Conservation (phyloP, 2,113 vertebrate species). For the Ophthalmotilapia sp. region DNA sequence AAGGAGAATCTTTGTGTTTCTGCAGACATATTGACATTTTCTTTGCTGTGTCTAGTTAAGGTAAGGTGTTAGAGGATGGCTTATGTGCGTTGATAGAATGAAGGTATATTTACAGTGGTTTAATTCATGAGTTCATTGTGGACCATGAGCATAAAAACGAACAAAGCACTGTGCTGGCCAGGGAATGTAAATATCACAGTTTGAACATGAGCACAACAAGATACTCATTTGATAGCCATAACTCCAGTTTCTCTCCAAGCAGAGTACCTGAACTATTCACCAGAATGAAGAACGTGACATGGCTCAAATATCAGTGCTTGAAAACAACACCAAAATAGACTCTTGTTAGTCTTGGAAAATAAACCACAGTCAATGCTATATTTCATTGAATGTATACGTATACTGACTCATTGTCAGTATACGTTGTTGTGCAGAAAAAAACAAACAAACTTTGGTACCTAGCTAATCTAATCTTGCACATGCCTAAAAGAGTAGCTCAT, state of each 20-base stretch:
- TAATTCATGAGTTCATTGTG: neutral
- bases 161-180: neutral
- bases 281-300: neutral
- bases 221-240: neutral
- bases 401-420: neutral
- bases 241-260: neutral
- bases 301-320: neutral
- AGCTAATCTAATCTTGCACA: neutral
- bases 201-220: neutral
- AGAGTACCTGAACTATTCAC: neutral
- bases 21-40: neutral
- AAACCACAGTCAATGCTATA: accelerated
- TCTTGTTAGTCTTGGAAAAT: neutral
- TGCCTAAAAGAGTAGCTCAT: neutral
- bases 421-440: neutral
- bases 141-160: neutral
- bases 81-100: neutral
- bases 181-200: neutral
- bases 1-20: neutral
- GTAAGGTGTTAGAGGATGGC: neutral
- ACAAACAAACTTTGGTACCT: neutral
- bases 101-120: neutral
- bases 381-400: neutral
- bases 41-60: neutral
- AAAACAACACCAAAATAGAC: neutral